Percentiles rank a stretch among this genome's conserved stretches.
These are phyloP conservation scores for Batillaria attramentaria DNA, from an alignment of 1,140 invertebrate species.

Conservation along the genomic window DNA sequence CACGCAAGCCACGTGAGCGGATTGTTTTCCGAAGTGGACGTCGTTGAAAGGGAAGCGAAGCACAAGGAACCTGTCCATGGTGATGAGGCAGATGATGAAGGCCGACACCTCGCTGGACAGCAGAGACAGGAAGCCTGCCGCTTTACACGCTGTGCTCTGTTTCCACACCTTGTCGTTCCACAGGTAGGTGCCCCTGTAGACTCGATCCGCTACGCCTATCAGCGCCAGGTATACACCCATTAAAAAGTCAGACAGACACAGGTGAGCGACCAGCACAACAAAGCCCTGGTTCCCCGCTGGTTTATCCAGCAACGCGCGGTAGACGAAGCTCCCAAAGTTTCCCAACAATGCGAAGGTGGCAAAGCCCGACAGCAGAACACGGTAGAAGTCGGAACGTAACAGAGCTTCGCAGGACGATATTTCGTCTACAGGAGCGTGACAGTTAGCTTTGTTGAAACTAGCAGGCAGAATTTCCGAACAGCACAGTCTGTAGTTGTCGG, in stretches of 20 bases:
- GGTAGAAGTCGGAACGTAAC: slow-evolving; percentile 31
- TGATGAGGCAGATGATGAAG: slow-evolving; percentile 53
- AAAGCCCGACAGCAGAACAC: slow-evolving; percentile 46
- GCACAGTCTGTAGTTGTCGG: slow-evolving; percentile 43
- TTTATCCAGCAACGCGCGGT: slow-evolving; percentile 19
- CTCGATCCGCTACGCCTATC: slow-evolving; percentile 55
- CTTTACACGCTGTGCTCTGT: slow-evolving; percentile 43
- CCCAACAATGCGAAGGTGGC: slow-evolving; percentile 46
- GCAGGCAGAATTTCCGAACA: slow-evolving; percentile 32
- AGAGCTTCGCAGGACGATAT: slow-evolving; percentile 52
- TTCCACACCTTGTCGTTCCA: slow-evolving; percentile 50
- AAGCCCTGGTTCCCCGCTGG: slow-evolving; percentile 36
- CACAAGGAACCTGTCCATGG: slow-evolving; percentile 53
- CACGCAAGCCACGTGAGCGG: slow-evolving; percentile 4
- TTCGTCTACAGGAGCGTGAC: slow-evolving; percentile 40
- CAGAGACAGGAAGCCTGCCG: slow-evolving; percentile 55
- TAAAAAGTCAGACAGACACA: slow-evolving; percentile 54
- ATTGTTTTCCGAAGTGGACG: slow-evolving; percentile 28
- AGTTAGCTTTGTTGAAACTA: slow-evolving; percentile 21
- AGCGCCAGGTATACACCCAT: slow-evolving; percentile 63
- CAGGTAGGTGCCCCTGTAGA: slow-evolving; percentile 54
- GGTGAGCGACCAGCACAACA: slow-evolving; percentile 46
- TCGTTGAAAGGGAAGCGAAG: slow-evolving; percentile 54
- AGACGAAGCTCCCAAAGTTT: slow-evolving; percentile 42
- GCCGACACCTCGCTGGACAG: slow-evolving; percentile 56